Evolutionary conservation across 2,113 vertebrate species (phyloP).

Genomic region (Circaetus cinerascens): DNA sequence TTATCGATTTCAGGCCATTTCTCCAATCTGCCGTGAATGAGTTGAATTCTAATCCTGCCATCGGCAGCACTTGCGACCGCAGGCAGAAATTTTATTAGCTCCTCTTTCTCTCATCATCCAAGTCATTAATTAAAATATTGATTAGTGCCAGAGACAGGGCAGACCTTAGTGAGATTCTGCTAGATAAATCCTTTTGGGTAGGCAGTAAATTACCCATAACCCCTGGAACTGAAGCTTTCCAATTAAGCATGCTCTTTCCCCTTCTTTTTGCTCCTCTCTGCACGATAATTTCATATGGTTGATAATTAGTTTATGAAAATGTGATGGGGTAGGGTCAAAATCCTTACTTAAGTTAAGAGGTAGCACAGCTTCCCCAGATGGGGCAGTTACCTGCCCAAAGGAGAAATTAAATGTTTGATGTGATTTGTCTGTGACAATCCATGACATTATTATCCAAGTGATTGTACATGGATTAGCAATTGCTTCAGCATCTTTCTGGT

Average conservation of each 20-base stretch:
- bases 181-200: background rate
- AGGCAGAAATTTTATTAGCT: background rate
- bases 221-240: background rate
- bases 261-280: background rate
- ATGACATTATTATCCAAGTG: too few species aligned
- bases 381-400: background rate
- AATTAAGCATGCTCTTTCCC: background rate
- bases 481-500: background rate
- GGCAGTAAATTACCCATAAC: background rate
- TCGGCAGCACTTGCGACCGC: rapidly evolving
- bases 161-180: background rate
- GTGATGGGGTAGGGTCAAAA: background rate
- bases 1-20: background rate
- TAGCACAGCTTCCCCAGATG: background rate
- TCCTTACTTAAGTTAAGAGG: background rate
- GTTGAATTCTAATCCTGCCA: background rate
- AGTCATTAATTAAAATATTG: slow-evolving; percentile 32
- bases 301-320: background rate
- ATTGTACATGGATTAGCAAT: background rate
- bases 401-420: background rate
- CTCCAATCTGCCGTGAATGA: background rate
- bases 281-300: background rate
- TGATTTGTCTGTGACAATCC: background rate
- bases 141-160: background rate
- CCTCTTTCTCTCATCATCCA: background rate